Conservation (phyloP, 1,140 invertebrate genomes). For the Bombyx mori region DNA sequence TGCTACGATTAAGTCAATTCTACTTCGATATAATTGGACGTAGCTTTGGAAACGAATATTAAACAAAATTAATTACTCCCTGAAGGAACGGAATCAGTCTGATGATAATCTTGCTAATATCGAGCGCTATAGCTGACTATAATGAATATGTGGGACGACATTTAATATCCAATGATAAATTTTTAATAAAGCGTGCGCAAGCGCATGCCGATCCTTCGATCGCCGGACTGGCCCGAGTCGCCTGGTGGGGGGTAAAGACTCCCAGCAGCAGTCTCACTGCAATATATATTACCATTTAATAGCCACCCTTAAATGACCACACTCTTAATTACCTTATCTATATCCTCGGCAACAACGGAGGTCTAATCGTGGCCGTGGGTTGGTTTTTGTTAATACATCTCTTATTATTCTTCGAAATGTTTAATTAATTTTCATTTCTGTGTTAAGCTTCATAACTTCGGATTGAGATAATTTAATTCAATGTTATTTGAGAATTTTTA, state of each 20-base stretch:
- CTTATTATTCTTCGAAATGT: too few species aligned
- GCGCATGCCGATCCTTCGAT: slow-evolving; percentile 6
- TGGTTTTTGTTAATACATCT: too few species aligned
- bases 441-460: too few species aligned
- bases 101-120: slow-evolving; percentile 31
- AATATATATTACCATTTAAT: slow-evolving; percentile 46
- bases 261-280: slow-evolving; percentile 14
- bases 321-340: slow-evolving; percentile 54
- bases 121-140: slow-evolving; percentile 19
- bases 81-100: slow-evolving; percentile 19
- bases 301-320: slow-evolving; percentile 52
- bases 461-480: not conserved
- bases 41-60: too few species aligned
- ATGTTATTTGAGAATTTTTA: slow-evolving; percentile 1
- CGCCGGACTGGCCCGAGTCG: not conserved
- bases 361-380: slow-evolving; percentile 13
- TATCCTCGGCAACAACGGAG: slow-evolving; percentile 37
- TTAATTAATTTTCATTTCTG: too few species aligned
- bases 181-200: slow-evolving; percentile 30
- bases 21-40: too few species aligned
- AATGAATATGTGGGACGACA: slow-evolving; percentile 49
- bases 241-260: slow-evolving; percentile 47
- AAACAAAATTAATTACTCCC: not conserved
- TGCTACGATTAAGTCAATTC: too few species aligned
- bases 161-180: slow-evolving; percentile 48